phyloP scores from a whole-genome alignment of 2,113 vertebrate genomes.

The Prunella himalayana region DNA sequence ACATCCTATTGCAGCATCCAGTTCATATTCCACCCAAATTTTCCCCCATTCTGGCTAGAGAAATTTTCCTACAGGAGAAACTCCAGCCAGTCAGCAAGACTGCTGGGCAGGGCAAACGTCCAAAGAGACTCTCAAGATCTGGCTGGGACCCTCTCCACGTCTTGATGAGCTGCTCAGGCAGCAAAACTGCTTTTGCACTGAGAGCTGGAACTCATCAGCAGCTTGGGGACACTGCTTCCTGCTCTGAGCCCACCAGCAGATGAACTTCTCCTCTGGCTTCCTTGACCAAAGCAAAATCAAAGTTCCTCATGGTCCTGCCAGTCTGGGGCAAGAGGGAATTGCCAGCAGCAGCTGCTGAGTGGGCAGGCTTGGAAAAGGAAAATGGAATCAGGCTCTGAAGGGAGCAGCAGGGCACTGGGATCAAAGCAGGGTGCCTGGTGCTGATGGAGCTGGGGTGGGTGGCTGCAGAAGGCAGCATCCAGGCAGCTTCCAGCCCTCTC shows the following conservation, averaged over 20 bases:
- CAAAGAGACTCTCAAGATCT: background rate
- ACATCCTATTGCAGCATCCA: slow-evolving; percentile 38
- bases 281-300: background rate
- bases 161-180: slow-evolving; percentile 35
- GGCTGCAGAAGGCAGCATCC: background rate
- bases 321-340: background rate
- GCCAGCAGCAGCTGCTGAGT: background rate
- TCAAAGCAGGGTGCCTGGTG: background rate
- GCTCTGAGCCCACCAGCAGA: background rate
- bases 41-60: slow-evolving; percentile 17
- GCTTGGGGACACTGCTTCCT: background rate
- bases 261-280: background rate
- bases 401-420: background rate
- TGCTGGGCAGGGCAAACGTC: slow-evolving; percentile 10
- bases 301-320: background rate
- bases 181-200: background rate
- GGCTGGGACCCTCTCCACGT: background rate
- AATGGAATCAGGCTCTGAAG: background rate
- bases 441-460: background rate
- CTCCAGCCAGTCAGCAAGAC: slow-evolving; percentile 16
- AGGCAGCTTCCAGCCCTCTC: background rate
- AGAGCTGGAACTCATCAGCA: slow-evolving; percentile 15
- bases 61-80: slow-evolving; percentile 52
- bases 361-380: background rate
- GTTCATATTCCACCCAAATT: slow-evolving; percentile 20